A percentile compares a stretch with the other conserved stretches of the same genome.
phyloP scores from a whole-genome alignment of 2,888 invertebrate genomes.

The Yponomeuta cagnagella region DNA sequence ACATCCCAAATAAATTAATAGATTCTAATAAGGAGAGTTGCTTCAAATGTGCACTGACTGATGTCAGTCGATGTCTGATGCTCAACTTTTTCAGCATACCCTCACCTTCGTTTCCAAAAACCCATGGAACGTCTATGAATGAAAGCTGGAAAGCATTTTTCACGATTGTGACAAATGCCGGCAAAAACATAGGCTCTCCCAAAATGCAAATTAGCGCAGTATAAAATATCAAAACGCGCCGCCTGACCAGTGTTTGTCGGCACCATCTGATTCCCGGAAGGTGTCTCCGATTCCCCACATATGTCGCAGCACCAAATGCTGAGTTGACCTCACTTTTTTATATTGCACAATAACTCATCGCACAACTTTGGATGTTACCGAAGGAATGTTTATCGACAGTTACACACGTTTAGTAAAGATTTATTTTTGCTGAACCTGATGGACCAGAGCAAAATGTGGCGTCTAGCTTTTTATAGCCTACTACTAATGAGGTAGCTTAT shows the following conservation, averaged over 20 bases:
- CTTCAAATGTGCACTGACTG: not conserved
- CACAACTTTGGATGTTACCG: not conserved
- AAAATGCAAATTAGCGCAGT: conserved; percentile 10
- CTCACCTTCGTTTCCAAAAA: conserved; percentile 14
- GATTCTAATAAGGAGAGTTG: too few species aligned
- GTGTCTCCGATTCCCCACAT: conserved; percentile 4
- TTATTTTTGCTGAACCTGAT: not conserved
- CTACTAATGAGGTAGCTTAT: not conserved
- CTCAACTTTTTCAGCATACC: not conserved
- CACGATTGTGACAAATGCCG: not conserved
- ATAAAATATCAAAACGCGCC: conserved; percentile 2
- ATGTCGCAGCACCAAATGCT: not conserved
- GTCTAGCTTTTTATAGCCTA: not conserved
- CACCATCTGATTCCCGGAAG: conserved; percentile 3
- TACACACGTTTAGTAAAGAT: not conserved
- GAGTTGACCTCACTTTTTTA: conserved; percentile 11
- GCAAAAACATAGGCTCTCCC: conserved; percentile 6
- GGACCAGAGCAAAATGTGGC: not conserved
- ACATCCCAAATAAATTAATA: too few species aligned
- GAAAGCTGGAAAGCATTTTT: conserved; percentile 13
- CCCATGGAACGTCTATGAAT: not conserved
- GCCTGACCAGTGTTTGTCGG: conserved; percentile 9
- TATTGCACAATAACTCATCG: conserved; percentile 5
- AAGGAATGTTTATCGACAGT: conserved; percentile 10
- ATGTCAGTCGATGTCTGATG: too few species aligned